Conservation (phyloP, 2,888 invertebrate species). For the Schizotus pectinicornis region DNA sequence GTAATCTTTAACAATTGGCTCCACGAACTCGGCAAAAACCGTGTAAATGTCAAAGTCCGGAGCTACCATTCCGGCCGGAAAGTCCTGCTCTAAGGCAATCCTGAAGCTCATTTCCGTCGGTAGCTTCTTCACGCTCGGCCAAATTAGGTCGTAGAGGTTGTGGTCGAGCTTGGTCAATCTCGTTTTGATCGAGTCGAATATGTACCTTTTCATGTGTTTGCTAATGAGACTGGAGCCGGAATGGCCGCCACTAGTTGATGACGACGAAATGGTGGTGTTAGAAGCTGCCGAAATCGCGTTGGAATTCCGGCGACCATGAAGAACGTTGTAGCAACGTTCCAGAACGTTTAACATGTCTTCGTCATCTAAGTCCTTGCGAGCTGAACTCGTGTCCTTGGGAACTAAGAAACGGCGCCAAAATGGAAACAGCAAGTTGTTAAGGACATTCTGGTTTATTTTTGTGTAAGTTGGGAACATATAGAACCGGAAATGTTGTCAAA, state of each 20-base stretch:
- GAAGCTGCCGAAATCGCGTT: slow-evolving; percentile 63
- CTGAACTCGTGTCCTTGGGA: slow-evolving; percentile 75
- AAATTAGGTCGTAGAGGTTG: slow-evolving; percentile 86
- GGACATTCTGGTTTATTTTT: background rate
- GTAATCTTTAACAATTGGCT: slow-evolving; percentile 80
- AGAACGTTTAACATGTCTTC: slow-evolving; percentile 74
- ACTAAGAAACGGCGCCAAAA: slow-evolving; percentile 61
- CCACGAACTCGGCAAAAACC: slow-evolving; percentile 82
- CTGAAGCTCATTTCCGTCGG: slow-evolving; percentile 64
- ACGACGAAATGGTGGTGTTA: slow-evolving; percentile 48
- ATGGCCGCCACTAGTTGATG: slow-evolving; percentile 30
- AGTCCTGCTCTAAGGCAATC: slow-evolving; percentile 71
- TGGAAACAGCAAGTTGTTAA: slow-evolving; percentile 13
- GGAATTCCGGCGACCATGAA: slow-evolving; percentile 68
- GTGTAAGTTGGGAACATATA: background rate
- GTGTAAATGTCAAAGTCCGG: slow-evolving; percentile 87
- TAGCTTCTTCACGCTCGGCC: slow-evolving; percentile 85
- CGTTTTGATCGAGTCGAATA: slow-evolving; percentile 76
- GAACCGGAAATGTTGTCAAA: background rate
- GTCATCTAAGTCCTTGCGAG: slow-evolving; percentile 73
- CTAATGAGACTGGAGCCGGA: slow-evolving; percentile 63
- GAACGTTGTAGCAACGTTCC: slow-evolving; percentile 76
- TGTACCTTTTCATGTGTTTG: slow-evolving; percentile 74
- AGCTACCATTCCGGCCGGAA: slow-evolving; percentile 77
- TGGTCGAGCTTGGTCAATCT: slow-evolving; percentile 84